Conservation (phyloP, 2,888 invertebrate species). For the Conomelus anceps region DNA sequence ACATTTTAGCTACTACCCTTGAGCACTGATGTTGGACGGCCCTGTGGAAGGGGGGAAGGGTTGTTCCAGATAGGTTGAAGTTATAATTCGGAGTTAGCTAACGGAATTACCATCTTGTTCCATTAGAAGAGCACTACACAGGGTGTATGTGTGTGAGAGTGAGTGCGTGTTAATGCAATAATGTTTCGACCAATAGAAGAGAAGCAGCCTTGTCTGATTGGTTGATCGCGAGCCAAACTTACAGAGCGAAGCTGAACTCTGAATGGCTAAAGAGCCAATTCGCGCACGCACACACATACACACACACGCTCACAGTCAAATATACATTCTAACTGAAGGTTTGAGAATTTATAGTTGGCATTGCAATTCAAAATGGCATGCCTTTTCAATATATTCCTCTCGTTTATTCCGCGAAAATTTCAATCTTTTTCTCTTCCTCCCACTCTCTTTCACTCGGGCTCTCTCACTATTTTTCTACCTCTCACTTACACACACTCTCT, state of each 20-base stretch:
- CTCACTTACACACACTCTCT: neutral
- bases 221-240: neutral
- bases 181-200: neutral
- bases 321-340: neutral
- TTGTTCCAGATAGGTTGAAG: neutral
- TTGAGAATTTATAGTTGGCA: neutral
- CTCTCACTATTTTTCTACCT: neutral
- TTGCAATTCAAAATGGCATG: neutral
- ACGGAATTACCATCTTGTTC: conserved; percentile 1
- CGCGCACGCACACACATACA: neutral
- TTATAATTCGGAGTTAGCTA: neutral
- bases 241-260: neutral
- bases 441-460: neutral
- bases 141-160: neutral
- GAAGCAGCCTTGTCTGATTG: neutral
- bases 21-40: neutral
- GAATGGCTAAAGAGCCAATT: neutral
- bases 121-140: neutral
- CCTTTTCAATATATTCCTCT: neutral
- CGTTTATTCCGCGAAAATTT: neutral
- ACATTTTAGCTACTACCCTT: neutral
- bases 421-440: neutral
- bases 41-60: neutral
- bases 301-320: neutral
- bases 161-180: neutral